Conservation (phyloP, 1,140 invertebrate species). For the Sweltsa coloradensis region DNA sequence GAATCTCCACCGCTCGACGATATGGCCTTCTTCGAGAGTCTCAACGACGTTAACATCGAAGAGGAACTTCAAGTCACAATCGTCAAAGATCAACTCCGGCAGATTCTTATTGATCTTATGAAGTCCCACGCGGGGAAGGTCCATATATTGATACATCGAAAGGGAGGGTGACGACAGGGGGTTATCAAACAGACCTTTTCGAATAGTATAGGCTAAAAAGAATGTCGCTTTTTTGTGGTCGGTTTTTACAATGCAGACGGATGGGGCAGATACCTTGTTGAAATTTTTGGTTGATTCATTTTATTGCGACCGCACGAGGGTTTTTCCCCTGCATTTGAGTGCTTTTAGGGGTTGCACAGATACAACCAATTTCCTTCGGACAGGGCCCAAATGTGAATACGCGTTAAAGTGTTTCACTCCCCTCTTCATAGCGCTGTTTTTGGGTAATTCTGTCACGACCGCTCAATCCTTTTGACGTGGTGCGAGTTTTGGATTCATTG, state of each 20-base stretch:
- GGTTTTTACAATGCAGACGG: no score
- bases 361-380: slow-evolving; percentile 53
- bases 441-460: no score
- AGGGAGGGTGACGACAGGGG: no score
- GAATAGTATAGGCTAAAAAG: no score
- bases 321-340: slow-evolving; percentile 56
- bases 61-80: background rate
- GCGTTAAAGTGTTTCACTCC: slow-evolving; percentile 47
- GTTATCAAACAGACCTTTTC: no score
- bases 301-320: no score
- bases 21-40: slow-evolving; percentile 12
- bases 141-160: no score
- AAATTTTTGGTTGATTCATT: no score
- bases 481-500: no score
- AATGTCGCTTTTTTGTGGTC: no score
- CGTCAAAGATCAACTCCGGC: background rate
- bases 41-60: slow-evolving; percentile 6
- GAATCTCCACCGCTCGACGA: slow-evolving; percentile 15
- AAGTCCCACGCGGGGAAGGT: slow-evolving; percentile 54
- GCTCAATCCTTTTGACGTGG: no score
- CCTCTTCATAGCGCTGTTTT: slow-evolving; percentile 72
- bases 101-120: slow-evolving; percentile 19
- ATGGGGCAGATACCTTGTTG: no score
- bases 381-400: slow-evolving; percentile 51
- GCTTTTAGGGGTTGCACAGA: slow-evolving; percentile 61